phyloP scores from a whole-genome alignment of 1,140 invertebrate genomes.

The Pristionchus pacificus region DNA sequence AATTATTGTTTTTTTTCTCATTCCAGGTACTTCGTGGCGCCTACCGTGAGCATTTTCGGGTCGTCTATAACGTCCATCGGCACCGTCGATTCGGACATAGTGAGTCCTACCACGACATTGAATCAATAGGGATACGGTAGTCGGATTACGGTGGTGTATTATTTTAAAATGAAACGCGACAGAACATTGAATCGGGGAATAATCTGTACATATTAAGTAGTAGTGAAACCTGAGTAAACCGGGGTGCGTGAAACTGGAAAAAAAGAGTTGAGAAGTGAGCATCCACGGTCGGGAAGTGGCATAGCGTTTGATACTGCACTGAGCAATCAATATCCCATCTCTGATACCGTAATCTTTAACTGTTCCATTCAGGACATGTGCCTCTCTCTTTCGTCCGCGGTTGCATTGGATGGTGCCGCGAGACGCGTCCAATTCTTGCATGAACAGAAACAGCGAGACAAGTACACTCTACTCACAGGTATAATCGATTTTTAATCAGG shows the following conservation, averaged over 20 bases:
- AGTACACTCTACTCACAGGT: not conserved
- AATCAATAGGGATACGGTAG: not conserved
- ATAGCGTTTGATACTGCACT: no score
- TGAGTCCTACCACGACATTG: conserved; percentile 4
- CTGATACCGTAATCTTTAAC: no score
- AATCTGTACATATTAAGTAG: no score
- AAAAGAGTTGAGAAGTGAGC: no score
- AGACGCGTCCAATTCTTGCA: not conserved
- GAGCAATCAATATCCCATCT: no score
- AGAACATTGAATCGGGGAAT: no score
- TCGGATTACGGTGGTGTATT: no score
- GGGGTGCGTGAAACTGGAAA: no score
- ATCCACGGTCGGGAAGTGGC: no score
- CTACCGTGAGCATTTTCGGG: conserved; percentile 16
- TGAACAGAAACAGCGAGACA: not conserved
- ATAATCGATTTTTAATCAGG: not conserved
- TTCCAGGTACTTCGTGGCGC: conserved; percentile 9
- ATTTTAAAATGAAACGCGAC: no score
- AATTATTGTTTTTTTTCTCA: no score
- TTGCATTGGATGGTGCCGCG: not conserved
- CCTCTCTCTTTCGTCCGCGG: not conserved
- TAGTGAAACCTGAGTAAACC: no score
- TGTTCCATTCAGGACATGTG: not conserved
- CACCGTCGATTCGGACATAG: conserved; percentile 17
- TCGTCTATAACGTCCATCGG: conserved; percentile 24